Evolutionary conservation across 2,113 vertebrate species (phyloP), one percentile per base, ranked within the genome.

Genomic region (Perca schrenkii): DNA sequence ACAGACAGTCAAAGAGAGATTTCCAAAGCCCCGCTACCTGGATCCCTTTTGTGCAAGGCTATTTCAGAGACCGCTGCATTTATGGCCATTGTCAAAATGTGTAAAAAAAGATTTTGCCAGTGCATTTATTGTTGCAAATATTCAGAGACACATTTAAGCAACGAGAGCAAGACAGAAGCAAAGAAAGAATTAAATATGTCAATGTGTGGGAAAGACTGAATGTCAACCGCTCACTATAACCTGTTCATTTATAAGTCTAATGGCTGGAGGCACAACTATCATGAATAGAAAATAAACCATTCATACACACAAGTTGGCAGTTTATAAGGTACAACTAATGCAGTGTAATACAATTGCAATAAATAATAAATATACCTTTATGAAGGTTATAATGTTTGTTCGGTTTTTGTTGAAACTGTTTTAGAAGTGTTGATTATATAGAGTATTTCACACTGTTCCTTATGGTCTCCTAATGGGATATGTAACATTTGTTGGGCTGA

Each of bases 1-100:
- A 70, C 46, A 84, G 25, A 80, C 3, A 69, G 25, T 56, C 43
- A 79, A 70, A 47, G 3, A 63, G 46, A 63, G 50, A 80, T 85
- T 68, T 65, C 10, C 19, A 47, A 68, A 71, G 40, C 36, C 4
- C 4, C 0, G 1, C 16, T 68, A 40, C 19, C 52, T 65, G 21
- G 25, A 36, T 47, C 25, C 6, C 40, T 34, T 81, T 57, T 69
- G 63, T 62, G 66, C 4, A 17, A 19, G 11, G 40, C 71, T 47
- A 49, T 67, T 81, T 81, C 40, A 77, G 66, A 83, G 16, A 53
- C 19, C 17, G 58, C 25, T 81, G 43, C 31, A 0, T 80, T 76
- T 56, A 68, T 40, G 21, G 17, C 13, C 47, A 34, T 52, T 78
- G 63, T 66, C 19, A 50, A 67, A 68, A 65, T 34, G 19, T 25